Conservation (phyloP, 2,113 vertebrate species). For the Crypturellus undulatus region DNA sequence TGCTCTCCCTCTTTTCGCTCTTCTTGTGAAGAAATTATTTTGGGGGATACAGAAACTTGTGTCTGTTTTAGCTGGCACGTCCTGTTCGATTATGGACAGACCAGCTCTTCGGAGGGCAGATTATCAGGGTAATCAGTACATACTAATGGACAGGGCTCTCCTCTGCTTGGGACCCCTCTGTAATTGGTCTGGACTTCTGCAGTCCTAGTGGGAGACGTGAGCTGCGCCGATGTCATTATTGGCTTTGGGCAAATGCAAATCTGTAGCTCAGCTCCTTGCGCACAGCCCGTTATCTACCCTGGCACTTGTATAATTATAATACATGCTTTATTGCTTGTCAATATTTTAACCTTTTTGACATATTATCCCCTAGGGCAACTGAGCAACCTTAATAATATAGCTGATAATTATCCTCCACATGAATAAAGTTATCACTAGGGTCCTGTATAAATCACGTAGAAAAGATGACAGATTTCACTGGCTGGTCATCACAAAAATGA, state of each 20-base stretch:
- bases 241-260: background rate
- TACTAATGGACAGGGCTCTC: background rate
- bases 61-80: background rate
- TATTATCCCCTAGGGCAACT: conserved; percentile 56
- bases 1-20: background rate
- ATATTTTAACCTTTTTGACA: conserved; percentile 68
- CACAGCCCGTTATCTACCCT: background rate
- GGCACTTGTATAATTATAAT: conserved; percentile 15
- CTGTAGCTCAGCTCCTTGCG: background rate
- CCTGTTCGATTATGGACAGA: background rate
- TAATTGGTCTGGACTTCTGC: background rate
- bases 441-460: conserved; percentile 65
- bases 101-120: background rate
- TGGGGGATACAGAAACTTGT: background rate
- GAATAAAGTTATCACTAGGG: conserved; percentile 54
- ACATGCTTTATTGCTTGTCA: conserved; percentile 60
- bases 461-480: conserved; percentile 49
- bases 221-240: background rate
- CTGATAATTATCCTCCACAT: conserved; percentile 67
- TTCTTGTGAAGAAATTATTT: background rate
- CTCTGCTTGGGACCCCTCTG: background rate
- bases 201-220: background rate
- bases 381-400: conserved; percentile 57
- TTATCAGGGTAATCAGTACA: background rate
- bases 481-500: conserved; percentile 14